Evolutionary conservation across 2,888 invertebrate genomes (phyloP).

Genomic region (Pristionchus entomophagus): DNA sequence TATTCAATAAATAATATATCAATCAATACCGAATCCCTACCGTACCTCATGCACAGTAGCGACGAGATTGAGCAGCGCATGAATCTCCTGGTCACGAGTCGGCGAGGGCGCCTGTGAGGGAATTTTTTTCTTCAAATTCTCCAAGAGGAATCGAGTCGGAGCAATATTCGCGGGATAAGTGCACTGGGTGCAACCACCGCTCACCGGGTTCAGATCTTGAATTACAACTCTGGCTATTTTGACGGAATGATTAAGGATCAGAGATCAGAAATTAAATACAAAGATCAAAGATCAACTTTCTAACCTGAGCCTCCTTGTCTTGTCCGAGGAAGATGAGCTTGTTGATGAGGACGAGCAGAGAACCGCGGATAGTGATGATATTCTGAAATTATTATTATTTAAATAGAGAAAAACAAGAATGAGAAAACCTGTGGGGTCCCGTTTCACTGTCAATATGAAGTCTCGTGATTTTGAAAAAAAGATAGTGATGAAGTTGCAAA

Average conservation of each 20-base stretch:
- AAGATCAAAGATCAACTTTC: slow-evolving; percentile 85
- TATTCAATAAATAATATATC: neutral
- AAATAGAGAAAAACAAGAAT: no score
- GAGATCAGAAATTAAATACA: neutral
- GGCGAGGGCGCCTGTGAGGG: slow-evolving; percentile 76
- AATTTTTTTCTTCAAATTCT: no score
- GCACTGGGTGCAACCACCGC: neutral
- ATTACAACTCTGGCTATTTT: neutral
- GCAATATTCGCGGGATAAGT: no score
- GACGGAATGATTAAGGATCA: neutral
- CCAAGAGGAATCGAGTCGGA: no score
- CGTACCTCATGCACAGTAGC: slow-evolving; percentile 96
- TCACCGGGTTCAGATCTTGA: neutral
- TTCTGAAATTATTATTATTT: neutral
- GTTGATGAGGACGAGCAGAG: slow-evolving; percentile 88
- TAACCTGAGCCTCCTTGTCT: slow-evolving; percentile 52
- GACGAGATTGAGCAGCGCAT: slow-evolving; percentile 96
- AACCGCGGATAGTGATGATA: slow-evolving; percentile 81
- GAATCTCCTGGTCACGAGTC: slow-evolving; percentile 96
- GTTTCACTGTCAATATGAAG: neutral
- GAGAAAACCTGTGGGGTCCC: neutral
- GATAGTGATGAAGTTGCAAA: no score
- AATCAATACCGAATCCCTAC: slow-evolving; percentile 26
- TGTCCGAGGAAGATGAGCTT: slow-evolving; percentile 63
- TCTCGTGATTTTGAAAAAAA: neutral